phyloP scores from a whole-genome alignment of 2,113 vertebrate species.

The Hypocryptadius cinnamomeus region DNA sequence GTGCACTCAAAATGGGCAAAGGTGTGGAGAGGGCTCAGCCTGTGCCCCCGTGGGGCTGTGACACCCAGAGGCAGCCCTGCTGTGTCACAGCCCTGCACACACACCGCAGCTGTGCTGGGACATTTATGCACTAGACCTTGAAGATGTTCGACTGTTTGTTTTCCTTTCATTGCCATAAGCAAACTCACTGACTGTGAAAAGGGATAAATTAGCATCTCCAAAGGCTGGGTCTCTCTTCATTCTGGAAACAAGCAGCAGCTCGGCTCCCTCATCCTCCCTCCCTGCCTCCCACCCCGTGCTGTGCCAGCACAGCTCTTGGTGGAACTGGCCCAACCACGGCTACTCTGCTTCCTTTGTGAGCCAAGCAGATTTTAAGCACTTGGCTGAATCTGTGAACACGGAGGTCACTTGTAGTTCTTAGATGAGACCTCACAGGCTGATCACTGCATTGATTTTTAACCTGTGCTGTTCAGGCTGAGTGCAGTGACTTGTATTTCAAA shows the following conservation, averaged over 20 bases:
- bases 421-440: not conserved
- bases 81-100: accelerated
- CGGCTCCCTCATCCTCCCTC: not conserved
- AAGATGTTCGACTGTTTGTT: constrained; percentile 39
- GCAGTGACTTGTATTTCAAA: not conserved
- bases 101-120: not conserved
- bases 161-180: constrained; percentile 9
- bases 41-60: not conserved
- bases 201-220: constrained; percentile 37
- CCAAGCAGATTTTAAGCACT: not conserved
- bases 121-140: not conserved
- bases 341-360: not conserved
- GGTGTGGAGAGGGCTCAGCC: not conserved
- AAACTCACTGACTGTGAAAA: constrained; percentile 43
- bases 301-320: not conserved
- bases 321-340: not conserved
- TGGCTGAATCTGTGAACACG: not conserved
- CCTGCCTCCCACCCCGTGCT: accelerated
- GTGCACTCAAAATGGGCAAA: accelerated
- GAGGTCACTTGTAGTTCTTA: not conserved
- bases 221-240: not conserved
- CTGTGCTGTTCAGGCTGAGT: accelerated
- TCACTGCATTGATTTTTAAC: not conserved
- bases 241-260: not conserved
- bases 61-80: not conserved